Conservation (phyloP, 2,888 invertebrate species). For the Luperina testacea region DNA sequence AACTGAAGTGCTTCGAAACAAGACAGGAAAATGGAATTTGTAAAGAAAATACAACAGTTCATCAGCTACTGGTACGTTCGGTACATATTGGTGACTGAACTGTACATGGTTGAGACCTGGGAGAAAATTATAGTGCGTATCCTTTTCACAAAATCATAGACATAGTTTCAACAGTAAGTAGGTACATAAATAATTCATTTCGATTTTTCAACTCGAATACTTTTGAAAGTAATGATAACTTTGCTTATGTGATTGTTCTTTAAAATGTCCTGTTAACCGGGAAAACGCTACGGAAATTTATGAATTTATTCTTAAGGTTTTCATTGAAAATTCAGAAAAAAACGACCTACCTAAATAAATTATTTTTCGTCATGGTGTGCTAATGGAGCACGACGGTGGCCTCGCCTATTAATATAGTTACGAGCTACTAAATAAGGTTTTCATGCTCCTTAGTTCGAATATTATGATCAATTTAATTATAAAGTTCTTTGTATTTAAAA, state of each 20-base stretch:
- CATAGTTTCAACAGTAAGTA: background rate
- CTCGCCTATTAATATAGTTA: constrained; percentile 22
- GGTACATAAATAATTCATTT: background rate
- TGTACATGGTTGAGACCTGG: constrained; percentile 92
- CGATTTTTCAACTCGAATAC: background rate
- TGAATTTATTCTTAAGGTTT: background rate
- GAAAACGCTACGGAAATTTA: background rate
- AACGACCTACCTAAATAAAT: background rate
- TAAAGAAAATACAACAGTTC: constrained; percentile 84
- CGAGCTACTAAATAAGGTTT: background rate
- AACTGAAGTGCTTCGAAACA: constrained; percentile 12
- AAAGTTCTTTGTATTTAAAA: background rate
- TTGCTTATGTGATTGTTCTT: background rate
- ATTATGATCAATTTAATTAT: background rate
- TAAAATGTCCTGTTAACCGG: background rate
- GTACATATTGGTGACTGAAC: constrained; percentile 90
- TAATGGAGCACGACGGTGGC: constrained; percentile 7
- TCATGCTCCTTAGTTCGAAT: background rate
- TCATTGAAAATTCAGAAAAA: background rate
- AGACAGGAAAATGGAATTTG: constrained; percentile 67
- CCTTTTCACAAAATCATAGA: constrained; percentile 84
- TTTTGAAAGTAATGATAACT: background rate
- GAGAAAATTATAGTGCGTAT: constrained; percentile 91
- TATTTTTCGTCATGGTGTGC: constrained; percentile 1
- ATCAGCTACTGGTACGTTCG: constrained; percentile 91